These are phyloP conservation scores for Labeo catla DNA, from an alignment of 2,113 vertebrate species.

Conservation along the genomic window DNA sequence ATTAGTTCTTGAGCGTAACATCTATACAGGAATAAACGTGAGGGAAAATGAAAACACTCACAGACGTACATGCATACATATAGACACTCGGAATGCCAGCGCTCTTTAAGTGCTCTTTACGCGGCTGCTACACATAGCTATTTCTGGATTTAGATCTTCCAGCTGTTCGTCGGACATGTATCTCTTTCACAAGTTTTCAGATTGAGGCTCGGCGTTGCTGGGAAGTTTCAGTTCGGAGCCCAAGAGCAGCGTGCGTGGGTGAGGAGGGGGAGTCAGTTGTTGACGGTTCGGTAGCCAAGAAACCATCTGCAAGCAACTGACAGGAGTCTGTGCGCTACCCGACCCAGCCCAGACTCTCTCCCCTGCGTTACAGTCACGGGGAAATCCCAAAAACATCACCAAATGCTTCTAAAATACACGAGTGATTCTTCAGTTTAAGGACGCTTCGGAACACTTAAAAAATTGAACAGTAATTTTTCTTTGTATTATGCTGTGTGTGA, in stretches of 20 bases:
- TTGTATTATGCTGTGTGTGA: neutral
- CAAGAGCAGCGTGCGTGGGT: conserved; percentile 46
- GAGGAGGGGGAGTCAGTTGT: conserved; percentile 69
- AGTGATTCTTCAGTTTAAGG: neutral
- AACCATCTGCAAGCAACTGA: conserved; percentile 73
- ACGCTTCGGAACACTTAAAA: neutral
- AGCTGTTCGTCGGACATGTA: conserved; percentile 81
- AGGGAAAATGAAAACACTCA: neutral
- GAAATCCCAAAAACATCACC: conserved; percentile 34
- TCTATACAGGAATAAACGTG: neutral
- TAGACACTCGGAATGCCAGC: conserved; percentile 43
- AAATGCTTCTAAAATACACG: neutral
- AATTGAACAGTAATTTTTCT: neutral
- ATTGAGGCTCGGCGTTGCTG: conserved; percentile 79
- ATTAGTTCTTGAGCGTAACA: neutral
- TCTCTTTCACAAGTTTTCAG: conserved; percentile 77
- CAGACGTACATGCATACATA: neutral
- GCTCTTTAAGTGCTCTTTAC: conserved; percentile 54
- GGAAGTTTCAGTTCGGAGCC: conserved; percentile 76
- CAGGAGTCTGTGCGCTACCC: conserved; percentile 12
- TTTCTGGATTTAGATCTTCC: conserved; percentile 84
- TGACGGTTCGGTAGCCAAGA: conserved; percentile 67
- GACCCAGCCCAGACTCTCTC: conserved; percentile 13
- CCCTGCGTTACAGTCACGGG: neutral
- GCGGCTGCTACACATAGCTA: conserved; percentile 69